A percentile compares a stretch with the other conserved stretches of the same genome.
Conservation (phyloP, 2,113 vertebrate species). For the Chaetodon auriga region DNA sequence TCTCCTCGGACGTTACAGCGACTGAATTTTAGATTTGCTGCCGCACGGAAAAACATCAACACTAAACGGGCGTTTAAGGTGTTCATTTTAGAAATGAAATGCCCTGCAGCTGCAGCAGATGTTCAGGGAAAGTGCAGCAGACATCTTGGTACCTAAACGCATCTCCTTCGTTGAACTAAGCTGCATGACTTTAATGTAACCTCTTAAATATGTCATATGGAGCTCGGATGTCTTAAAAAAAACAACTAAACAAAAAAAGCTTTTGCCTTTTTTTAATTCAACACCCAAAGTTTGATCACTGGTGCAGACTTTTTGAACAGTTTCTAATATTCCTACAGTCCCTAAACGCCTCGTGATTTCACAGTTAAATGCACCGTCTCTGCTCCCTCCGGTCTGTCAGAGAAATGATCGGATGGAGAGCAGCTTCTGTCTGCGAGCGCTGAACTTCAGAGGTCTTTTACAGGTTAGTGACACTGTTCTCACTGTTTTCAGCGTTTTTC, state of each 20-base stretch:
- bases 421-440: neutral
- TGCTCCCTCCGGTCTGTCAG: neutral
- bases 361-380: neutral
- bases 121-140: neutral
- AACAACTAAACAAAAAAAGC: neutral
- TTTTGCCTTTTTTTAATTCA: neutral
- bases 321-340: neutral
- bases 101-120: neutral
- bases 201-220: too few relatives aligned
- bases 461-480: constrained; percentile 32
- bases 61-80: neutral
- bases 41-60: neutral
- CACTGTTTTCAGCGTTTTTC: too few relatives aligned
- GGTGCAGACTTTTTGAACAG: neutral
- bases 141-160: neutral
- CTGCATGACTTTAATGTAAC: too few relatives aligned
- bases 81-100: too few relatives aligned
- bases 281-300: neutral
- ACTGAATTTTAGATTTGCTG: fast-evolving
- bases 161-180: neutral
- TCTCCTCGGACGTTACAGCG: neutral
- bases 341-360: neutral
- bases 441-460: neutral
- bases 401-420: constrained; percentile 20
- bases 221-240: neutral